phyloP scores from a whole-genome alignment of 2,888 invertebrate genomes.

The Xanthorhoe spadicearia region DNA sequence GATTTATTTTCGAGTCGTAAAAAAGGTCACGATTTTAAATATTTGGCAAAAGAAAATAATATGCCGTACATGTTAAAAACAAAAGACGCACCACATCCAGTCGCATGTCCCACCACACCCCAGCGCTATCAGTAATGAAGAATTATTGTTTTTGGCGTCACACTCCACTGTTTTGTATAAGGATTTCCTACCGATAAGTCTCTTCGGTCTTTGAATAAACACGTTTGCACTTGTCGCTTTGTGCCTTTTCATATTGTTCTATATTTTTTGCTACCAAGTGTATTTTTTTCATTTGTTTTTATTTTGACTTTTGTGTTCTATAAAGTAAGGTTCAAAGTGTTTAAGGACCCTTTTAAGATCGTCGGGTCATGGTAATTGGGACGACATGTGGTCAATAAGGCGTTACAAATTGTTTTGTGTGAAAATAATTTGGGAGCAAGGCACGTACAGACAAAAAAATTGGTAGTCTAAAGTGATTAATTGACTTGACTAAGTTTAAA shows the following conservation, averaged over 20 bases:
- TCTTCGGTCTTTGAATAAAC: conserved; percentile 69
- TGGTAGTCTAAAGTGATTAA: background rate
- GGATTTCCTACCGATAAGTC: conserved; percentile 80
- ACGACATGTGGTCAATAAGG: conserved; percentile 41
- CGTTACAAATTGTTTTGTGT: conserved; percentile 31
- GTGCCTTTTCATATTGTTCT: conserved; percentile 33
- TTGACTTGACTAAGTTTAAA: background rate
- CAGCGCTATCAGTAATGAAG: conserved; percentile 70
- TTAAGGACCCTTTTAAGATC: conserved; percentile 38
- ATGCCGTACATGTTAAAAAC: conserved; percentile 11
- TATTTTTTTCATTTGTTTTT: conserved; percentile 36
- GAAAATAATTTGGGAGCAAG: conserved; percentile 23
- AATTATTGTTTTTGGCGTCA: conserved; percentile 82
- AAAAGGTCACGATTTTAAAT: too few relatives aligned
- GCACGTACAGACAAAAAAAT: conserved; percentile 15
- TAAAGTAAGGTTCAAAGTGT: conserved; percentile 27
- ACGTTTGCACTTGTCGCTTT: conserved; percentile 71
- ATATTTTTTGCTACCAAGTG: conserved; percentile 50
- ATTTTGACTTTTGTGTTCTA: conserved; percentile 27
- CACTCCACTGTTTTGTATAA: conserved; percentile 77
- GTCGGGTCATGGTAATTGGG: conserved; percentile 47
- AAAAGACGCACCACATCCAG: conserved; percentile 47
- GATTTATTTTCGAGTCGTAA: background rate
- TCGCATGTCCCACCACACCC: conserved; percentile 52
- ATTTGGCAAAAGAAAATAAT: background rate